Percentiles rank a stretch among this genome's conserved stretches.
Evolutionary conservation across 2,888 invertebrate species (phyloP).

Genomic region (Napeogenes inachia): DNA sequence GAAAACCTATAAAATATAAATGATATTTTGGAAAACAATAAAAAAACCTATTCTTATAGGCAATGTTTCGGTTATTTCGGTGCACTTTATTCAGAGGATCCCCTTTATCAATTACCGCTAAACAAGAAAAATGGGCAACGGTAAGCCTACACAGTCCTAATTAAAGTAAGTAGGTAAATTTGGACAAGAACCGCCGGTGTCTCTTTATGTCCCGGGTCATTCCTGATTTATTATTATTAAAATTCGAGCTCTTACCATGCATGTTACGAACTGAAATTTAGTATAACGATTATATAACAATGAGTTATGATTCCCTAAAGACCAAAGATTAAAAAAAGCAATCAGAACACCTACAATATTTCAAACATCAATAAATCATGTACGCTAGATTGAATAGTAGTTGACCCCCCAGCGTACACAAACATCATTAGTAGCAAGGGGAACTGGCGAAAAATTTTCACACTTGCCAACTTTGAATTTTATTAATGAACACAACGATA

Average conservation of each 20-base stretch:
- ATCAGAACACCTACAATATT: conserved; percentile 39
- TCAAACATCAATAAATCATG: conserved; percentile 72
- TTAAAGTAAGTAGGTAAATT: conserved; percentile 74
- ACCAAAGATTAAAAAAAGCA: conserved; percentile 12
- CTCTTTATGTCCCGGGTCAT: conserved; percentile 29
- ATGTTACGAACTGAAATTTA: background rate
- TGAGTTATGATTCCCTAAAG: background rate
- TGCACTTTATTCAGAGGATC: conserved; percentile 29
- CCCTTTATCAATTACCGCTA: conserved; percentile 74
- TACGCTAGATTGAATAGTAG: conserved; percentile 73
- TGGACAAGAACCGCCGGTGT: conserved; percentile 47
- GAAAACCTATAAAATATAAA: too few species aligned
- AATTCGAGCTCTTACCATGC: background rate
- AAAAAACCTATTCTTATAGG: too few species aligned
- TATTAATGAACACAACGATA: conserved; percentile 23
- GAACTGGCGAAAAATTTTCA: conserved; percentile 33
- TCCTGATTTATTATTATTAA: conserved; percentile 4
- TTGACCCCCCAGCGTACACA: conserved; percentile 68
- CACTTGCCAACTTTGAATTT: conserved; percentile 28
- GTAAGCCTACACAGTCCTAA: conserved; percentile 70
- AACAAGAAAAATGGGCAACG: conserved; percentile 73
- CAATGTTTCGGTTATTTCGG: background rate
- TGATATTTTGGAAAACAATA: too few species aligned
- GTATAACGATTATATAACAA: background rate
- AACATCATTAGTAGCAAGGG: conserved; percentile 68